Evolutionary conservation across 2,113 vertebrate genomes (phyloP).

Genomic region (Malurus elegans): DNA sequence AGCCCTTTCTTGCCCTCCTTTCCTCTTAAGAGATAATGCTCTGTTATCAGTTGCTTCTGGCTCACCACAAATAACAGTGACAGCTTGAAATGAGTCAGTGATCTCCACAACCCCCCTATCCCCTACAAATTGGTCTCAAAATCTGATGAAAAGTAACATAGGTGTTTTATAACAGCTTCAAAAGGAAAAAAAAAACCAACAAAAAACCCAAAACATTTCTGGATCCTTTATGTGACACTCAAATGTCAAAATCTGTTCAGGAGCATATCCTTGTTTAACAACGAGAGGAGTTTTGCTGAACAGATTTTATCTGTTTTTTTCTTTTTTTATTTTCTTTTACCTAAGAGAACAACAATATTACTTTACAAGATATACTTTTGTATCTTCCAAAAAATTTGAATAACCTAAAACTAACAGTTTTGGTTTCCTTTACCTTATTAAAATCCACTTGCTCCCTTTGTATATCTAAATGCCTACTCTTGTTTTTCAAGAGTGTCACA

Average conservation of each 20-base stretch:
- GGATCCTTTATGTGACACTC: neutral
- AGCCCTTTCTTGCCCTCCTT: slow-evolving; percentile 12
- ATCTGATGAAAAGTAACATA: neutral
- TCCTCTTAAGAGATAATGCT: slow-evolving; percentile 27
- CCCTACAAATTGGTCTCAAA: slow-evolving; percentile 21
- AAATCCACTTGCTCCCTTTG: neutral
- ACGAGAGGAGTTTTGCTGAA: neutral
- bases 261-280: neutral
- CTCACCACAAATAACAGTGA: slow-evolving; percentile 63
- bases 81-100: slow-evolving; percentile 51
- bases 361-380: neutral
- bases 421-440: neutral
- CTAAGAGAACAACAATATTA: neutral
- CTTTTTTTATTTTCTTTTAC: neutral
- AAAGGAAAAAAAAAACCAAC: neutral
- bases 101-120: neutral
- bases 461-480: neutral
- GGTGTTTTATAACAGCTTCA: slow-evolving; percentile 1
- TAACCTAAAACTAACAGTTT: neutral
- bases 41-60: slow-evolving; percentile 65
- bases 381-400: neutral
- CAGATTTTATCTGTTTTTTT: neutral
- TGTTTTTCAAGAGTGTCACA: accelerated
- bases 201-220: neutral
- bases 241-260: neutral